These are phyloP conservation scores for Centruroides vittatus DNA, from an alignment of 1,140 invertebrate species.

Conservation along the genomic window DNA sequence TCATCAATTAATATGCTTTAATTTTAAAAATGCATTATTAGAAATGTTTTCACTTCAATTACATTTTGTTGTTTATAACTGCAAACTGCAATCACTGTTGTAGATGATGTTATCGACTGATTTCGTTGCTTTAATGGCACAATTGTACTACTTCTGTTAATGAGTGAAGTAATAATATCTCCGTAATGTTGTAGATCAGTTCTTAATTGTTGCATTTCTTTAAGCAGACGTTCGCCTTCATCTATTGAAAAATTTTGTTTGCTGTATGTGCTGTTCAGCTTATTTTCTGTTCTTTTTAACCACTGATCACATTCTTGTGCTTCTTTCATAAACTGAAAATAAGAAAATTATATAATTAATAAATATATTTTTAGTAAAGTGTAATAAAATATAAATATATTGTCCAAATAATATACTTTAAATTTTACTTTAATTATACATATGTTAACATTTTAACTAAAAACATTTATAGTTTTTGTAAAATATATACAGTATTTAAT, in stretches of 20 bases:
- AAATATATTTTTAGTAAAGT: background rate
- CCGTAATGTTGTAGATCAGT: conserved; percentile 80
- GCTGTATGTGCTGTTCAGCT: conserved; percentile 82
- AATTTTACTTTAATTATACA: too few species aligned
- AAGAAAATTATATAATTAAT: conserved; percentile 27
- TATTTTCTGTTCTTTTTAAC: conserved; percentile 74
- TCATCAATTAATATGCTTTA: background rate
- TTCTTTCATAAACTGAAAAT: conserved; percentile 82
- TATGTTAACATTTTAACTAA: too few species aligned
- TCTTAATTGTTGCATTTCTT: conserved; percentile 82
- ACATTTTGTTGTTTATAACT: conserved; percentile 50
- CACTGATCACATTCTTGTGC: conserved; percentile 77
- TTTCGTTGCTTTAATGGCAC: conserved; percentile 78
- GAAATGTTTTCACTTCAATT: conserved; percentile 1
- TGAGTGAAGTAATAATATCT: conserved; percentile 58
- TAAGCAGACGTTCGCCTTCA: conserved; percentile 77
- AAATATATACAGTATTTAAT: too few species aligned
- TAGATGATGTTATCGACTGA: conserved; percentile 61
- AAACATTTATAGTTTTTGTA: too few species aligned
- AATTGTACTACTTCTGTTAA: conserved; percentile 60
- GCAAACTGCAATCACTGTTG: conserved; percentile 77
- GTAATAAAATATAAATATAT: background rate
- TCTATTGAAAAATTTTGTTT: conserved; percentile 84
- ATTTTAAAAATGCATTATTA: background rate
- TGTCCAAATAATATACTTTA: too few species aligned